Evolutionary conservation across 1,140 invertebrate species (phyloP).

Genomic region (Venturia canescens): DNA sequence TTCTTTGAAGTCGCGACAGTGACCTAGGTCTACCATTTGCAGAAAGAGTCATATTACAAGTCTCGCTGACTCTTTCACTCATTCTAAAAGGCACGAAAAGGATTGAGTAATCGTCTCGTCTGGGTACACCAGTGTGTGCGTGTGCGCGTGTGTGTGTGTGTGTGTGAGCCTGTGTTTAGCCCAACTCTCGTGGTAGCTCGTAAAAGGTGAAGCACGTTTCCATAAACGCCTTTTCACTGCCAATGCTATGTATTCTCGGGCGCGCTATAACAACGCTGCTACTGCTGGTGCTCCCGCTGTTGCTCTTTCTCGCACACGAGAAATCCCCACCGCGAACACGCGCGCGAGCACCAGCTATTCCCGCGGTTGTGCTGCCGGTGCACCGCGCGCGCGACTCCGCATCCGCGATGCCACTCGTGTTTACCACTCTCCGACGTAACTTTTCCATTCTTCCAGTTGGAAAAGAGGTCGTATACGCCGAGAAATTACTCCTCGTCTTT

Average conservation of each 20-base stretch:
- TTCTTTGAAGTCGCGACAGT: slow-evolving; percentile 50
- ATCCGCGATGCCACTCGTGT: background rate
- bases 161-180: too few relatives aligned
- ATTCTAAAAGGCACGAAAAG: slow-evolving; percentile 55
- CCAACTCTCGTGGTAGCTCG: slow-evolving; percentile 52
- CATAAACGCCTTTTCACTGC: slow-evolving; percentile 74
- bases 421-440: slow-evolving; percentile 25
- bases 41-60: slow-evolving; percentile 36
- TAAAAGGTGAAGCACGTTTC: slow-evolving; percentile 75
- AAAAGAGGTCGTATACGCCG: slow-evolving; percentile 18
- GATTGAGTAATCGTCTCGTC: slow-evolving; percentile 72
- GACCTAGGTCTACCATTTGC: slow-evolving; percentile 56
- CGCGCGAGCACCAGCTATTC: slow-evolving; percentile 19
- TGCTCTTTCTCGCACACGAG: too few relatives aligned
- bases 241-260: slow-evolving; percentile 64
- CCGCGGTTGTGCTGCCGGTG: background rate
- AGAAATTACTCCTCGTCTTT: slow-evolving; percentile 5
- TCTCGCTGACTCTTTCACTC: slow-evolving; percentile 55
- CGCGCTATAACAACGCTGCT: background rate
- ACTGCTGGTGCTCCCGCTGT: too few relatives aligned
- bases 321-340: too few relatives aligned
- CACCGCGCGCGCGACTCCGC: background rate
- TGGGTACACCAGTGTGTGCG: background rate
- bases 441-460: slow-evolving; percentile 28
- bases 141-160: slow-evolving; percentile 4